Base-by-base conservation (phyloP, 2,797 vertebrate species). In the Neostethus bicornis region DNA sequence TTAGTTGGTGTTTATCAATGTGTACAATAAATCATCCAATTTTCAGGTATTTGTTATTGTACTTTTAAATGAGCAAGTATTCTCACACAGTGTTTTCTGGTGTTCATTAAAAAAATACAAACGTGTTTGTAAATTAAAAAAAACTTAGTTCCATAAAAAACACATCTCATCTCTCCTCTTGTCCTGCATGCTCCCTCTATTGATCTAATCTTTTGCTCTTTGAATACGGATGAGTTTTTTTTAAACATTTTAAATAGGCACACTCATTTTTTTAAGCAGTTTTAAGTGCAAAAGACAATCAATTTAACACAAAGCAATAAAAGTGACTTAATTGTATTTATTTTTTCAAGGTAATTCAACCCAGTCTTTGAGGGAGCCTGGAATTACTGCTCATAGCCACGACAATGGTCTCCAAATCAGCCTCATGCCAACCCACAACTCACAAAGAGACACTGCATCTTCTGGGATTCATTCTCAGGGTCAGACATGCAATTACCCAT, bases 291-390 rank as follows among this genome's bases (percentile, higher is more conserved):
- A 17, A 2, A 8, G 17, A 21, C 14, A 2, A 24, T 17, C 7
- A 21, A 7, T 20, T 37, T 0, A 43, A 46, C 2, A 11, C 12
- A 16, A n/a, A 19, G 1, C n/a, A 3, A 26, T 50, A 9, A 16
- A 23, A 42, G 23, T 3, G 1, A 41, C 10, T 54, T 10, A 11
- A 42, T 47, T 51, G 6, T 66, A 0, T 31, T 28, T 29, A 2
- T 29, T 77, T 61, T 71, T 21, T 32, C 1, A 57, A 90, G 90
- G 75, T 34, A 77, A 81, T 42, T 90, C 88, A 11, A 70, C 81
- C 17, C 88, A 88, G 64, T 90, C 84, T 31, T 65, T 89, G 58
- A 86, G 81, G 52, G 86, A 87, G 56, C 80, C 84, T 16, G 47
- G 55, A 11, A 80, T 73, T 58, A 17, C 51, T 51, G 50, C 54